A percentile compares a stretch with the other conserved stretches of the same genome.
Conservation (phyloP, 2,888 invertebrate genomes). For the Apeira syringaria region DNA sequence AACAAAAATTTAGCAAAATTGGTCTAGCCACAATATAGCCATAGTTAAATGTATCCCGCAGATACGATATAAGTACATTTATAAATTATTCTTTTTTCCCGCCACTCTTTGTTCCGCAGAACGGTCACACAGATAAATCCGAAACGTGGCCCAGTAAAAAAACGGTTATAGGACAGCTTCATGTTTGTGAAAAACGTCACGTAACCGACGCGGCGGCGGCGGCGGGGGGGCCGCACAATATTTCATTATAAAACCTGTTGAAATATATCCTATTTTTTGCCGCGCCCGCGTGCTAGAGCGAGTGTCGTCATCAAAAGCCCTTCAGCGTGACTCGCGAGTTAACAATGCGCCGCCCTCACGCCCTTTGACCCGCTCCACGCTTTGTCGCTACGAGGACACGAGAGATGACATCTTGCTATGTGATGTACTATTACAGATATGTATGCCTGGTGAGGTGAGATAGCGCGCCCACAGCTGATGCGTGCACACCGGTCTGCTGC, state of each 20-base stretch:
- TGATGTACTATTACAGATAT: constrained; percentile 4
- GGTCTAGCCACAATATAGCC: no score
- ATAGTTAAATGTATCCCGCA: no score
- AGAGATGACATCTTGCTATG: constrained; percentile 64
- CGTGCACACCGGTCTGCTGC: background rate
- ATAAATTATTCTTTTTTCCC: no score
- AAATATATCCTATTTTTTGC: constrained; percentile 45
- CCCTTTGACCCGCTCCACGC: constrained; percentile 76
- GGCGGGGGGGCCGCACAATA: constrained; percentile 23
- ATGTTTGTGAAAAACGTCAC: constrained; percentile 20
- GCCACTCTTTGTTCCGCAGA: no score
- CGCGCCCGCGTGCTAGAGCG: constrained; percentile 43
- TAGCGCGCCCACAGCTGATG: constrained; percentile 10
- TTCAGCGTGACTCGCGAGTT: constrained; percentile 72
- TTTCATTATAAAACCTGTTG: constrained; percentile 41
- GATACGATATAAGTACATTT: no score
- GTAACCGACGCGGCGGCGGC: no score
- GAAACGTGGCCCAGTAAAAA: background rate
- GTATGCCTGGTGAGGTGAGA: constrained; percentile 8
- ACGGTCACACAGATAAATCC: no score
- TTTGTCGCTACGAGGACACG: constrained; percentile 70
- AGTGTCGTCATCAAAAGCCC: constrained; percentile 74
- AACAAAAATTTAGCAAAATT: no score
- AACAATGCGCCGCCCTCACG: constrained; percentile 71
- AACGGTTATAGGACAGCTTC: constrained; percentile 1